Conservation (phyloP, 2,113 vertebrate genomes). For the Trematomus loennbergii region DNA sequence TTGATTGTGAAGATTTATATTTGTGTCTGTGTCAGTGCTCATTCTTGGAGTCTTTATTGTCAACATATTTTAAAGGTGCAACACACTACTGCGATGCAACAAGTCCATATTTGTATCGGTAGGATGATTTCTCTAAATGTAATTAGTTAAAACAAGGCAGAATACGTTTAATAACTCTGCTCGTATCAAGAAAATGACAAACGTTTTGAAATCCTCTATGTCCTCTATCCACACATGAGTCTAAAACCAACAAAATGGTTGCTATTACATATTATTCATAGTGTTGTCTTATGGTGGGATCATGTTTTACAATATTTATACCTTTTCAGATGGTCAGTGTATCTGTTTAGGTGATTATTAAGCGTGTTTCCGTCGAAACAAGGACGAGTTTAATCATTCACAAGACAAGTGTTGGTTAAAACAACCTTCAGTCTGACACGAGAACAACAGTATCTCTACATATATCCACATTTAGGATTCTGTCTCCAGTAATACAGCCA, state of each 20-base stretch:
- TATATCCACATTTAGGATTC: too few relatives aligned
- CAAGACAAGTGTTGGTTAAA: not conserved
- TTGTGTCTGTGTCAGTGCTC: constrained; percentile 19
- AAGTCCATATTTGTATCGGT: not conserved
- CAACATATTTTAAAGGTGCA: not conserved
- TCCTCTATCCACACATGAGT: too few relatives aligned
- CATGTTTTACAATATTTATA: not conserved
- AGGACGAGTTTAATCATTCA: not conserved
- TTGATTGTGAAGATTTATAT: constrained; percentile 12
- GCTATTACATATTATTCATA: not conserved
- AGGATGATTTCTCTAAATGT: not conserved
- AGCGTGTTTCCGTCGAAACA: not conserved
- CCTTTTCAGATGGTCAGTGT: not conserved
- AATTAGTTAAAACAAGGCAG: not conserved
- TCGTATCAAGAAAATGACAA: not conserved
- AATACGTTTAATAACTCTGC: not conserved
- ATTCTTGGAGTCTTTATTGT: not conserved
- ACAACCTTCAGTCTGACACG: not conserved
- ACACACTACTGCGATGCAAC: not conserved
- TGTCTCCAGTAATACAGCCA: too few relatives aligned
- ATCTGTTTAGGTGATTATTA: not conserved
- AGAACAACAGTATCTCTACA: too few relatives aligned
- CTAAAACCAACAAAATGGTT: not conserved
- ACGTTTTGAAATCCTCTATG: not conserved
- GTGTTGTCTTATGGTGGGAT: not conserved